Evolutionary conservation across 2,888 invertebrate genomes (phyloP), one percentile per base, ranked within the genome.

Genomic region (Metallyticus violacea): DNA sequence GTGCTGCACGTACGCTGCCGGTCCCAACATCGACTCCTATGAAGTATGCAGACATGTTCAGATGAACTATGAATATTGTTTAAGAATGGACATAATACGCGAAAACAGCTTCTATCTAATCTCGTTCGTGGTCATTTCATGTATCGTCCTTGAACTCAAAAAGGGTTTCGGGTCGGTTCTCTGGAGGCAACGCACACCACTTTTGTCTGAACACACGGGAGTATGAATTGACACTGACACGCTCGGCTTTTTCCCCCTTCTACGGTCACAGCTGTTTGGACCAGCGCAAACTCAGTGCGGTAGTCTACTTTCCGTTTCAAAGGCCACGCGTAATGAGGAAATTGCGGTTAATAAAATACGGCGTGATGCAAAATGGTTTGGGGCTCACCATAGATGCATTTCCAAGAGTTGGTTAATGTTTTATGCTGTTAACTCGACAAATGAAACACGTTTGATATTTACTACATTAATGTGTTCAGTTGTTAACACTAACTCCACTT

Each of bases 11-110:
- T 0, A 95, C 97, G 92, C 98, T 98, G 22, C 96, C 96, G 1
- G 98, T 98, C 6, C 99, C 99, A 77, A 99, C 98, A 92, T 99
- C 99, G 15, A 99, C 97, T 87, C 97, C 97, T 90, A 97, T 93
- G 91, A 96, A 97, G 91, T 85, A 87, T n/a, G 26, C 27, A 26
- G 29, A 25, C 77, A 78, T 85, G 6, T 40, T 15, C 22, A 62
- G 30, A 1, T 15, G 22, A 3, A 5, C 27, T 22, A 30, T 81
- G 9, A 22, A 15, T 81, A 3, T 26, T 76, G 40, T 25, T 81
- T 15, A 15, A 30, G 26, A 81, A 25, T 27, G 25, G 9, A 15
- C 28, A 26, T 26, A 6, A 3, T 81, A 79, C 5, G 26, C n/a
- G 15, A 79, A 76, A 76, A 76, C 76, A 76, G 9, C 27, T 79